phyloP scores from a whole-genome alignment of 2,113 vertebrate genomes.

The Podilymbus podiceps region DNA sequence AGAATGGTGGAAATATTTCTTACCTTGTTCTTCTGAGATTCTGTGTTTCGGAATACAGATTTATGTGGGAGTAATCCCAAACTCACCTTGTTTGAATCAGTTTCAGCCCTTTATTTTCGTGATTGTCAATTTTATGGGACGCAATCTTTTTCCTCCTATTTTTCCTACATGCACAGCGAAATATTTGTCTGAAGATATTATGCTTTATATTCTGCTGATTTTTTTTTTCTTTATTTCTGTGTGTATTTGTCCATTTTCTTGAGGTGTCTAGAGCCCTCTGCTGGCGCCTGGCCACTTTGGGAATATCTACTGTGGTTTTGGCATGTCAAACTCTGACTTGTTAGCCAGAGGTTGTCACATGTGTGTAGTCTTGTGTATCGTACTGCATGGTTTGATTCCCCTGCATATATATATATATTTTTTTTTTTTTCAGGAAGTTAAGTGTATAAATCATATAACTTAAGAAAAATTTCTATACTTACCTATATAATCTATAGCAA shows the following conservation, averaged over 20 bases:
- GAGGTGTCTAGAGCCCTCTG: background rate
- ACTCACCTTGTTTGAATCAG: background rate
- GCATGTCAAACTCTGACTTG: background rate
- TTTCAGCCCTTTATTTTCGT: background rate
- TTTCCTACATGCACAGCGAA: background rate
- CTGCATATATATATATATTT: background rate
- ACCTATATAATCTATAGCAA: background rate
- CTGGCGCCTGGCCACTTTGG: background rate
- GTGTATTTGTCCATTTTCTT: background rate
- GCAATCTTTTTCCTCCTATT: background rate
- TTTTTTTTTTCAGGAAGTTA: background rate
- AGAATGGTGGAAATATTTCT: background rate
- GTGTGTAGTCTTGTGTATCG: background rate
- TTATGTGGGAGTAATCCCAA: background rate
- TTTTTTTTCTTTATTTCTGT: background rate
- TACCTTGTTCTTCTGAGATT: background rate
- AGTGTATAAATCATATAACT: background rate
- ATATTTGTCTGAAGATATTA: background rate
- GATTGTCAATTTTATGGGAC: background rate
- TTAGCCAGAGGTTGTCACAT: background rate
- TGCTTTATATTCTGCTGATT: background rate
- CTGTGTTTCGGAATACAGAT: background rate
- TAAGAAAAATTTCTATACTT: background rate
- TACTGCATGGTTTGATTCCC: background rate
- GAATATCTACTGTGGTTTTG: background rate